These are phyloP conservation scores for Megathymus violae DNA, from an alignment of 1,140 invertebrate species.

Conservation along the genomic window DNA sequence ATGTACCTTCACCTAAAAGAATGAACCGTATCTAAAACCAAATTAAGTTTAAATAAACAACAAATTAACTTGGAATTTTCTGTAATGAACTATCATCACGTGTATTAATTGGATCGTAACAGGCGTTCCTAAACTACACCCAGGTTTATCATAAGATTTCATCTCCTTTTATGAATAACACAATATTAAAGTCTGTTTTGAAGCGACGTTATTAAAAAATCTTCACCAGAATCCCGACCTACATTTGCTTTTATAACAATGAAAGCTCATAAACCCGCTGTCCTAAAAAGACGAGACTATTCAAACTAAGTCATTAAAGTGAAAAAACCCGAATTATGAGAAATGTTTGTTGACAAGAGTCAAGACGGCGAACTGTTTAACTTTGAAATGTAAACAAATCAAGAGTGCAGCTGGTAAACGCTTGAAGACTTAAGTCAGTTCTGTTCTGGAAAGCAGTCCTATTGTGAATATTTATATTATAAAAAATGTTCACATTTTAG, in stretches of 20 bases:
- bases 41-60: too few species aligned
- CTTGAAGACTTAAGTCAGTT: neutral
- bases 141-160: neutral
- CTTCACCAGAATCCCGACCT: conserved; percentile 14
- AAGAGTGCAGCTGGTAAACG: neutral
- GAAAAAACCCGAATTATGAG: conserved; percentile 8
- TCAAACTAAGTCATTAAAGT: conserved; percentile 22
- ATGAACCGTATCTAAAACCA: too few species aligned
- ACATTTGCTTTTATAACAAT: conserved; percentile 30
- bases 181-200: too few species aligned
- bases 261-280: conserved; percentile 24
- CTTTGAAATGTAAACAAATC: conserved; percentile 27
- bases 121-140: too few species aligned
- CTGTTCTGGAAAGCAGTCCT: neutral
- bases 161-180: too few species aligned
- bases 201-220: neutral
- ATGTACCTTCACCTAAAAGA: too few species aligned
- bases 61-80: too few species aligned
- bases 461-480: too few species aligned
- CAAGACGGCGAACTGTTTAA: neutral
- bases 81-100: too few species aligned
- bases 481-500: too few species aligned
- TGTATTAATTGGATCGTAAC: too few species aligned
- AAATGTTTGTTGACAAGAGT: conserved; percentile 17
- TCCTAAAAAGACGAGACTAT: conserved; percentile 17